Evolutionary conservation across 2,888 invertebrate genomes (phyloP).

Genomic region (Drosophila neonasuta): DNA sequence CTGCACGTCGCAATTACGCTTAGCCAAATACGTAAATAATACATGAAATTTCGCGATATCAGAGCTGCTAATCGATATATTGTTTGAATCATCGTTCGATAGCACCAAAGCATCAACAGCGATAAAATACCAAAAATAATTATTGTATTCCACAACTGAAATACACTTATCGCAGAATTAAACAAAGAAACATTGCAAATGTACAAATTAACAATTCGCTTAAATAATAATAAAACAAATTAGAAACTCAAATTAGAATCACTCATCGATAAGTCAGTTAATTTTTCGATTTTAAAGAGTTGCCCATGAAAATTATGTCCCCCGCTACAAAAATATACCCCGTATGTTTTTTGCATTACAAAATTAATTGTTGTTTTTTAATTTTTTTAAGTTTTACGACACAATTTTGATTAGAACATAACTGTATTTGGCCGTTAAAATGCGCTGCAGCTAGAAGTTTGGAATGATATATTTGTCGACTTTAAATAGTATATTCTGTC

Average conservation of each 20-base stretch:
- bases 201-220: not conserved
- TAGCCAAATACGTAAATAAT: conserved; percentile 64
- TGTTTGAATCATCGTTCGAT: conserved; percentile 28
- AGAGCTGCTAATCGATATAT: conserved; percentile 42
- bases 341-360: not conserved
- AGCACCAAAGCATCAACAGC: not conserved
- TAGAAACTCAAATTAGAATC: not conserved
- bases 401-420: no score
- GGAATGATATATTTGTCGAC: not conserved
- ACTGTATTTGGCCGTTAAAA: no score
- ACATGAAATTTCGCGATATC: conserved; percentile 60
- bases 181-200: not conserved
- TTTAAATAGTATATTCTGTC: not conserved
- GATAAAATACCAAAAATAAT: not conserved
- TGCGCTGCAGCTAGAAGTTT: not conserved
- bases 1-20: conserved; percentile 34
- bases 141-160: not conserved
- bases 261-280: not conserved
- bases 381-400: no score
- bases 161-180: not conserved
- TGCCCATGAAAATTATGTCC: conserved; percentile 1
- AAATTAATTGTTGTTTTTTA: not conserved
- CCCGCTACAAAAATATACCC: not conserved
- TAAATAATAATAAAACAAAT: not conserved
- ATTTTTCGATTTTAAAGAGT: not conserved